These are phyloP conservation scores for Rhynchotus rufescens DNA, from an alignment of 2,797 vertebrate genomes.

Conservation along the genomic window DNA sequence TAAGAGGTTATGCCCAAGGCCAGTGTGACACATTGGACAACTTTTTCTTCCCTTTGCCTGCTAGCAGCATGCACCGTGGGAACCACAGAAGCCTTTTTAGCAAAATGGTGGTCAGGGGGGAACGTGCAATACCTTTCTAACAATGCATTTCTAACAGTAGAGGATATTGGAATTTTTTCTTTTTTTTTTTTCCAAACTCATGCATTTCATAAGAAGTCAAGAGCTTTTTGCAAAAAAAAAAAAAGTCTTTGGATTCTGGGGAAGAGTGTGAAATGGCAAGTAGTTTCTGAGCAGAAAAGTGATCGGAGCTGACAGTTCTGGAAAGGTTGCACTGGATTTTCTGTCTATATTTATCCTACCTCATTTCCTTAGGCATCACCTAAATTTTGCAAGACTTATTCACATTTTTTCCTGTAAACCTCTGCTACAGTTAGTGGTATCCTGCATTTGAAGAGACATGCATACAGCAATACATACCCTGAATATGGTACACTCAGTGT, in stretches of 20 bases:
- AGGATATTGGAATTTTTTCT: background rate
- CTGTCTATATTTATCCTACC: background rate
- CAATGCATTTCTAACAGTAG: background rate
- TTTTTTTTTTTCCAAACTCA: background rate
- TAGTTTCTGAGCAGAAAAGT: background rate
- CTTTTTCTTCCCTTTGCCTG: background rate
- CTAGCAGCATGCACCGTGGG: background rate
- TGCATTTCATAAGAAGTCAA: background rate
- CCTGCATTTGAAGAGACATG: background rate
- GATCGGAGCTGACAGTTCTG: background rate
- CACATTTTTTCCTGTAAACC: background rate
- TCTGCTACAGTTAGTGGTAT: background rate
- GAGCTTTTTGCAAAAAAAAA: background rate
- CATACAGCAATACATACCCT: background rate
- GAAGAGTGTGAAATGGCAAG: background rate
- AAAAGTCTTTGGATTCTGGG: background rate
- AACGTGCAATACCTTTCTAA: background rate
- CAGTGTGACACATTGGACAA: background rate
- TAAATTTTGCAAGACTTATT: constrained; percentile 3
- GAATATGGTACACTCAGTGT: background rate
- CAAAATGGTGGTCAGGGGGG: background rate
- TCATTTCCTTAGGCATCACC: background rate
- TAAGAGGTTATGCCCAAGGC: background rate
- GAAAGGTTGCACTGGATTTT: background rate
- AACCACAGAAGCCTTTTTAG: background rate